phyloP scores from a whole-genome alignment of 1,140 invertebrate species.

The Pemphigus obesinymphae region DNA sequence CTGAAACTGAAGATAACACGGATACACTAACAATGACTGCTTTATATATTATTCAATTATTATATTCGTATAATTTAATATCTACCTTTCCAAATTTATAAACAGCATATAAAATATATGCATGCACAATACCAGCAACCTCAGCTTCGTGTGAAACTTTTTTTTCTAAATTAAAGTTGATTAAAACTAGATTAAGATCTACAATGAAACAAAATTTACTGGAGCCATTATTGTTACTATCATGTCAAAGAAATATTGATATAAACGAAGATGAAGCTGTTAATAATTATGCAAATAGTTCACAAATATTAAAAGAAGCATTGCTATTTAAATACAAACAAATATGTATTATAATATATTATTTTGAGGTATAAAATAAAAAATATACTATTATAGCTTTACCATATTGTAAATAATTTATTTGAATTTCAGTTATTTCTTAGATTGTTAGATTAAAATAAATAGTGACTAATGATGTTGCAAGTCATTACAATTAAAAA shows the following conservation, averaged over 20 bases:
- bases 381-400: not conserved
- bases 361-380: not conserved
- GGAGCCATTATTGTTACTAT: not conserved
- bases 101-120: not conserved
- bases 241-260: not conserved
- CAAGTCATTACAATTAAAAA: not conserved
- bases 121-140: not conserved
- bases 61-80: not conserved
- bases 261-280: not conserved
- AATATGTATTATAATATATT: too few relatives aligned
- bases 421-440: not conserved
- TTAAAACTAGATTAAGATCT: not conserved
- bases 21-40: not conserved
- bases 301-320: not conserved
- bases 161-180: conserved; percentile 5
- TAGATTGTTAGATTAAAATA: not conserved
- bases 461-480: not conserved
- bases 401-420: not conserved
- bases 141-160: not conserved
- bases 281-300: not conserved
- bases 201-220: not conserved
- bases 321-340: not conserved
- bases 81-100: not conserved
- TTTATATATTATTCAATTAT: not conserved
- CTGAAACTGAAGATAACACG: not conserved